phyloP scores from a whole-genome alignment of 2,888 invertebrate species.

The Synanthedon formicaeformis region DNA sequence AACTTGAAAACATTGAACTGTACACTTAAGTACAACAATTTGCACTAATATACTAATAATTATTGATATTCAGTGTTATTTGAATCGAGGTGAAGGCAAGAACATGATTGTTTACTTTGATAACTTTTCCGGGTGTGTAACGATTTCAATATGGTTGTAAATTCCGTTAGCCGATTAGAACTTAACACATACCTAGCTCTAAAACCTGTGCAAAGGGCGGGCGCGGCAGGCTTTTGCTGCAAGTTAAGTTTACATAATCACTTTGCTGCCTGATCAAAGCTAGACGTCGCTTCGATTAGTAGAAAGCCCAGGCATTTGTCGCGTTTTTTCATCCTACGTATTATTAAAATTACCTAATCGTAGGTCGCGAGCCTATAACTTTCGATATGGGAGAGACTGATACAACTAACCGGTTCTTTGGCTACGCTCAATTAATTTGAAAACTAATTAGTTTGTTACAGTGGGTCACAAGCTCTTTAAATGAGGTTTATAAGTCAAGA shows the following conservation, averaged over 20 bases:
- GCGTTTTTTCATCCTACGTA: constrained; percentile 37
- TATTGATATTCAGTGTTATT: too few species aligned
- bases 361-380: constrained; percentile 48
- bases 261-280: neutral
- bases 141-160: too few species aligned
- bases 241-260: neutral
- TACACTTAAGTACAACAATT: too few species aligned
- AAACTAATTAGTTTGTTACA: constrained; percentile 53
- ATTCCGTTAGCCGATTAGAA: too few species aligned
- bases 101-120: too few species aligned
- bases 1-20: too few species aligned
- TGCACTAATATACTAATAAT: too few species aligned
- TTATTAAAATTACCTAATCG: constrained; percentile 46
- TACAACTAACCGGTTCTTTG: constrained; percentile 45
- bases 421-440: constrained; percentile 55
- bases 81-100: too few species aligned
- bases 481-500: constrained; percentile 40
- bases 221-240: neutral
- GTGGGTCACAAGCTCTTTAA: constrained; percentile 31
- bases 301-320: constrained; percentile 2
- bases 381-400: constrained; percentile 47
- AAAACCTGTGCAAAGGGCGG: neutral
- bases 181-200: neutral
- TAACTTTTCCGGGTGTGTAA: too few species aligned
- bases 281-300: constrained; percentile 2